Base-by-base conservation (phyloP, 2,888 invertebrate genomes). In the Cantharis rustica region DNA sequence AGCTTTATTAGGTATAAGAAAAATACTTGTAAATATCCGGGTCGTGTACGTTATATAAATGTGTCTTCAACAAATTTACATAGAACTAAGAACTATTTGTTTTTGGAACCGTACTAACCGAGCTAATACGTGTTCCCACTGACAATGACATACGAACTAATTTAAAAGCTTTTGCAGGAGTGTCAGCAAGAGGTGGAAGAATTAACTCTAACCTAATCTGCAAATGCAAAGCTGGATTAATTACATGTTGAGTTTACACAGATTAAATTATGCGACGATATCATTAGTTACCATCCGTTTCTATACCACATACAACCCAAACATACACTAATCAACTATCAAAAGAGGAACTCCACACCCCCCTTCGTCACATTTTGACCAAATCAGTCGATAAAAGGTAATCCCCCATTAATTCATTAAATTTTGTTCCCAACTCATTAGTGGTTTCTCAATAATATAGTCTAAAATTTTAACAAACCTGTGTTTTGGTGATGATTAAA, bases 71-170 rank as follows among this genome's bases (percentile, higher is more conserved):
- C 76, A 72, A 77, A 77, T 72, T 75, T 75, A 77, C 74, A 77
- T 74, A 74, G 73, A 77, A 74, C 71, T 74, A 74, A 74, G 77
- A 77, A 75, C 72, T 75, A 77, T 77, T 77, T 77, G 72, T 75
- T 75, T 77, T 75, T 77, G 76, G 76, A 73, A 77, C 76, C 69
- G 68, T 66, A 70, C 76, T 66, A 79, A 75, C 78, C 77, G 64
- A 79, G 75, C 76, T 76, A 71, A 75, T 77, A 80, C 80, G 81
- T 80, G 81, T 80, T 75, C 72, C 75, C 79, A 78, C 81, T 81
- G 81, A 81, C 81, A 81, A 81, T 80, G 80, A 81, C 80, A 81
- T 81, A 81, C 76, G 72, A 77, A 79, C 81, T 81, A 81, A 81
- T 81, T 80, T 81, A 80, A 81, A 81, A 79, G 71, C 77, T 69